A percentile compares a stretch with the other conserved stretches of the same genome.
phyloP scores from a whole-genome alignment of 2,888 invertebrate genomes.

The Ectropis crepuscularia region DNA sequence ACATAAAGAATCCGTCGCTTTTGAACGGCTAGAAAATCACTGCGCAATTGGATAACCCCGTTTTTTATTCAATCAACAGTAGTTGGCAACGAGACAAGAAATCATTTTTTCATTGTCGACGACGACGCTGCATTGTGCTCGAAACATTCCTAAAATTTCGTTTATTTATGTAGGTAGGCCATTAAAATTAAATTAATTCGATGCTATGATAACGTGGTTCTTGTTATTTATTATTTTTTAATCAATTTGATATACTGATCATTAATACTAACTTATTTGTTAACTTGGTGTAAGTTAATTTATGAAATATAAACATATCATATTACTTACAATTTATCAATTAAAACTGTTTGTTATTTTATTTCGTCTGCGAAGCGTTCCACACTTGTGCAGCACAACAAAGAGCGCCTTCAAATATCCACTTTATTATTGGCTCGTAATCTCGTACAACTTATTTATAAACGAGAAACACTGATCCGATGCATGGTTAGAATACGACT shows the following conservation, averaged over 20 bases:
- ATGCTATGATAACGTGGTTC: too few relatives aligned
- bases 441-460: constrained; percentile 68
- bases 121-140: constrained; percentile 34
- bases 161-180: constrained; percentile 24
- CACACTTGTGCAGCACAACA: constrained; percentile 51
- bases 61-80: constrained; percentile 70
- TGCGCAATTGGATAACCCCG: constrained; percentile 67
- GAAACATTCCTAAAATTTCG: constrained; percentile 33
- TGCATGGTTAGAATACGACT: constrained; percentile 69
- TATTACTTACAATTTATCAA: background rate
- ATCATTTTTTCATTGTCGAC: constrained; percentile 61
- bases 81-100: constrained; percentile 77
- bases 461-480: constrained; percentile 66
- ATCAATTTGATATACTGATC: too few relatives aligned
- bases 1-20: constrained; percentile 56
- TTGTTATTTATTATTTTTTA: too few relatives aligned
- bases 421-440: constrained; percentile 62
- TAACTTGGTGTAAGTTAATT: too few relatives aligned
- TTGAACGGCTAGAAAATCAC: constrained; percentile 58
- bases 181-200: too few relatives aligned
- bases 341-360: background rate
- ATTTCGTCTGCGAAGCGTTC: constrained; percentile 28
- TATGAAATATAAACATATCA: too few relatives aligned
- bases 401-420: constrained; percentile 48
- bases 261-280: too few relatives aligned